These are phyloP conservation scores for Acholoe squamosa DNA, from an alignment of 2,888 invertebrate species.

Conservation along the genomic window DNA sequence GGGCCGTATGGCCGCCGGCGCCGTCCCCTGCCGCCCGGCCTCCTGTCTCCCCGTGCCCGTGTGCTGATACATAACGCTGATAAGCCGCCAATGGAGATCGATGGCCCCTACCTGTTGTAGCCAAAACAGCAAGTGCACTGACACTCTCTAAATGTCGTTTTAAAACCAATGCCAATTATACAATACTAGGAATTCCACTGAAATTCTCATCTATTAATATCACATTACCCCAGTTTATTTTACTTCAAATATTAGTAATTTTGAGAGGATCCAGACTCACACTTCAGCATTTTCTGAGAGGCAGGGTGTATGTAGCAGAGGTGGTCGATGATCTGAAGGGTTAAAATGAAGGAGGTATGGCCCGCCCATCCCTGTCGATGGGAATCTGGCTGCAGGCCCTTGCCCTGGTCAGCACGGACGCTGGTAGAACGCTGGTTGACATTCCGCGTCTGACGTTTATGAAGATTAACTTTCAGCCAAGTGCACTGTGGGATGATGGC, in stretches of 20 bases:
- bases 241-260: too few relatives aligned
- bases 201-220: neutral
- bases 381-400: neutral
- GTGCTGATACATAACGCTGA: neutral
- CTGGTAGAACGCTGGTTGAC: too few relatives aligned
- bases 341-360: neutral
- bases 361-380: neutral
- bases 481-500: conserved; percentile 26
- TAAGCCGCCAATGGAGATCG: conserved; percentile 31
- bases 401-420: neutral
- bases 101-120: neutral
- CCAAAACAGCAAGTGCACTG: neutral
- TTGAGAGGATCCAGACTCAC: too few relatives aligned
- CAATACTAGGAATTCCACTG: neutral
- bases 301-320: too few relatives aligned
- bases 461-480: conserved; percentile 28
- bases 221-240: too few relatives aligned
- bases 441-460: conserved; percentile 7
- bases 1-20: neutral
- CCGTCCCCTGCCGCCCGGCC: neutral
- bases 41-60: neutral
- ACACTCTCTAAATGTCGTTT: neutral
- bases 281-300: too few relatives aligned
- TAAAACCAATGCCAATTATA: neutral
- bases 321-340: neutral